phyloP scores from a whole-genome alignment of 2,888 invertebrate genomes.

The Himalopsyche kuldschensis region DNA sequence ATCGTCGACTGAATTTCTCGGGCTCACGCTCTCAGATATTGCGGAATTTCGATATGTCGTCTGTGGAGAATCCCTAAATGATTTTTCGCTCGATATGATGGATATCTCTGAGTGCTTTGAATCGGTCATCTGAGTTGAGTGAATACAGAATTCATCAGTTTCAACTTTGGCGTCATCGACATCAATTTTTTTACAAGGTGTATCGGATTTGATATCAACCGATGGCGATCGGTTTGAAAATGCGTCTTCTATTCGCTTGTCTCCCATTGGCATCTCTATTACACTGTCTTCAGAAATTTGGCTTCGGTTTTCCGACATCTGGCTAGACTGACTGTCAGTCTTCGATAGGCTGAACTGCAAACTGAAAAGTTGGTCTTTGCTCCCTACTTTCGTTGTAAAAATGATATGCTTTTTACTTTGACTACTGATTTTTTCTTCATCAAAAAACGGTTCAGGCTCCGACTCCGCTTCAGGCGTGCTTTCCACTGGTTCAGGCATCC shows the following conservation, averaged over 20 bases:
- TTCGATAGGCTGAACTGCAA: slow-evolving; percentile 67
- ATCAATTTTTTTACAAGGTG: slow-evolving; percentile 41
- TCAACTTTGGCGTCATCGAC: slow-evolving; percentile 12
- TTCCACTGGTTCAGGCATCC: slow-evolving; percentile 6
- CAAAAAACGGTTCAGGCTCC: slow-evolving; percentile 10
- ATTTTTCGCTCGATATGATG: slow-evolving; percentile 19
- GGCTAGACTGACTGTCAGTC: slow-evolving; percentile 65
- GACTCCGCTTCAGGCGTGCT: slow-evolving; percentile 13
- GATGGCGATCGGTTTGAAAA: slow-evolving; percentile 19
- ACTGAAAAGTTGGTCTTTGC: slow-evolving; percentile 70
- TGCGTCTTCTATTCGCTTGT: slow-evolving; percentile 27
- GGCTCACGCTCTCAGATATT: slow-evolving; percentile 28
- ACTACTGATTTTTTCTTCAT: slow-evolving; percentile 40
- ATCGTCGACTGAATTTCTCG: slow-evolving; percentile 47
- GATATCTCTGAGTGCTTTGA: slow-evolving; percentile 16
- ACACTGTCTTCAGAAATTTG: slow-evolving; percentile 40
- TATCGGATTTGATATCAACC: slow-evolving; percentile 36
- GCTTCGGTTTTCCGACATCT: slow-evolving; percentile 53
- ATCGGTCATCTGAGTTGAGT: slow-evolving; percentile 28
- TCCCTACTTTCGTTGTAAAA: slow-evolving; percentile 70
- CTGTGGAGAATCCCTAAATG: slow-evolving; percentile 11
- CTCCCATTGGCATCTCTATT: slow-evolving; percentile 34
- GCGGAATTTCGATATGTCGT: slow-evolving; percentile 22
- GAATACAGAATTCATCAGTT: slow-evolving; percentile 26
- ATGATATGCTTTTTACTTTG: slow-evolving; percentile 57